Percentiles rank a stretch among this genome's conserved stretches.
phyloP scores from a whole-genome alignment of 1,140 invertebrate species.

The Lysiphlebus fabarum region DNA sequence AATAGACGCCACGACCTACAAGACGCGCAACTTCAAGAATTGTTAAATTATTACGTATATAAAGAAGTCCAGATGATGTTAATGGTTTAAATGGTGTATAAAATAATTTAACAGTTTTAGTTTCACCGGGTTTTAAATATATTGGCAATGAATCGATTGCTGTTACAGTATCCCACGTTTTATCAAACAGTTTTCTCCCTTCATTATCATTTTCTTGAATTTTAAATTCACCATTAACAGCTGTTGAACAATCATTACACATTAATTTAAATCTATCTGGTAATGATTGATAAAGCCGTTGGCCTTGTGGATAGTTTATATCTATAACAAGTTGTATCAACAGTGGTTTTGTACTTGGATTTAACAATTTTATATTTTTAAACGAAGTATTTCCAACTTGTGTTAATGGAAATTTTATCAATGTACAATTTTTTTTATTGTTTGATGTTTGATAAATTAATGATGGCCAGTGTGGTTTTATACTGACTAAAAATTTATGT shows the following conservation, averaged over 20 bases:
- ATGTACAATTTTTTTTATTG: constrained; percentile 48
- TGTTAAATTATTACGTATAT: constrained; percentile 85
- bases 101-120: constrained; percentile 43
- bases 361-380: constrained; percentile 59
- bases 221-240: constrained; percentile 47
- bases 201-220: constrained; percentile 35
- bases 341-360: constrained; percentile 62
- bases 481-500: constrained; percentile 68
- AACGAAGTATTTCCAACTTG: constrained; percentile 78
- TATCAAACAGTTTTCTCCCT: constrained; percentile 38
- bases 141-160: constrained; percentile 42
- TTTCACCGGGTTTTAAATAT: constrained; percentile 52
- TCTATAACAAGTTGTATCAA: constrained; percentile 65
- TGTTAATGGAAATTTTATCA: constrained; percentile 73
- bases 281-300: constrained; percentile 54
- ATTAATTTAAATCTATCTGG: constrained; percentile 50
- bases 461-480: constrained; percentile 73
- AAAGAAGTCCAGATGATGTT: constrained; percentile 47
- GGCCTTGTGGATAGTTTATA: constrained; percentile 56
- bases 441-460: constrained; percentile 43
- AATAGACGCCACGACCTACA: constrained; percentile 76
- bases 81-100: constrained; percentile 45
- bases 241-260: constrained; percentile 40
- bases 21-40: constrained; percentile 82
- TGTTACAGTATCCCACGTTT: constrained; percentile 35